Percentiles rank a stretch among this genome's conserved stretches.
Conservation (phyloP, 1,140 invertebrate species). For the Megalonaias nervosa region DNA sequence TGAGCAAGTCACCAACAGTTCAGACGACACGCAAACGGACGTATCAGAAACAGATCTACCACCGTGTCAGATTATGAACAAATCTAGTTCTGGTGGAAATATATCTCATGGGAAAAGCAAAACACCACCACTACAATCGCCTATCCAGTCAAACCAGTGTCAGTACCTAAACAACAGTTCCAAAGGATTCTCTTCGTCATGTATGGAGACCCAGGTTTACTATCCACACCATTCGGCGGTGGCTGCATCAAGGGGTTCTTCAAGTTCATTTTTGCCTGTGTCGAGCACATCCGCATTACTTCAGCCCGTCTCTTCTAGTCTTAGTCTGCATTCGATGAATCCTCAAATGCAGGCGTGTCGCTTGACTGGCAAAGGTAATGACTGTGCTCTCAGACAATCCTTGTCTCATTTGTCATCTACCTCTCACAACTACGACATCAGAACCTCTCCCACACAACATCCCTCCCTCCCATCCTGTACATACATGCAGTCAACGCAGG, state of each 20-base stretch:
- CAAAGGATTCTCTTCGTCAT: constrained; percentile 29
- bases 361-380: constrained; percentile 44
- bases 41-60: constrained; percentile 38
- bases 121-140: constrained; percentile 24
- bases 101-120: constrained; percentile 23
- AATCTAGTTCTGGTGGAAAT: constrained; percentile 27
- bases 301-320: constrained; percentile 44
- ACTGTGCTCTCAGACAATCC: constrained; percentile 54
- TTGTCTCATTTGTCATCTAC: constrained; percentile 47
- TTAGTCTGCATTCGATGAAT: constrained; percentile 47
- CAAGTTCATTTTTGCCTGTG: constrained; percentile 55
- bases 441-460: constrained; percentile 52
- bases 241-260: constrained; percentile 39
- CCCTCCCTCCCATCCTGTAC: constrained; percentile 61
- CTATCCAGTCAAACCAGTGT: constrained; percentile 1
- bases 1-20: constrained; percentile 37
- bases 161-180: constrained; percentile 23
- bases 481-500: constrained; percentile 63
- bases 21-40: constrained; percentile 35
- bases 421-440: constrained; percentile 48
- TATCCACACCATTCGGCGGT: constrained; percentile 57
- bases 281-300: constrained; percentile 43
- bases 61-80: constrained; percentile 39
- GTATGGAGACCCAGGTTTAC: constrained; percentile 50
- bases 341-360: constrained; percentile 60